Base-by-base conservation (phyloP, 2,797 vertebrate species). In the Epinephelus coioides region DNA sequence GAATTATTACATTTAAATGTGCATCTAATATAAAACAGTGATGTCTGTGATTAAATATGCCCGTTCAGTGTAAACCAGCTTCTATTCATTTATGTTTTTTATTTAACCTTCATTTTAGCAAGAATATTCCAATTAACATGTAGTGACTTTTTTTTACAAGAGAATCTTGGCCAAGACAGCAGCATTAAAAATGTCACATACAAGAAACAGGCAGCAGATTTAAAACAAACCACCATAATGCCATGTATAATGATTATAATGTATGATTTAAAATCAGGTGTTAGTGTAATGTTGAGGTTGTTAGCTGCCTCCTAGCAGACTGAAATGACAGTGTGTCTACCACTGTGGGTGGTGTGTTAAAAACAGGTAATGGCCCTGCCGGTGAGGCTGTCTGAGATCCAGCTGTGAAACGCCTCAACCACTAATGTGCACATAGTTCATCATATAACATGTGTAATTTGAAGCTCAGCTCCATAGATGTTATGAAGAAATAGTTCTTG, bases 371-470 rank as follows among this genome's bases (percentile, higher is more conserved):
- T 57, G 49, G 34, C 21, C 38, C 55, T 54, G 55, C 46, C 55
- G 14, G 40, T 54, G 23, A 64, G 62, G 27, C 64, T 56, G 68
- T 70, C 53, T 54, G 14, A 44, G 47, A 55, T 60, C 55, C 55
- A 55, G 62, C 53, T 74, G 55, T 66, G 69, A 70, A 73, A 34
- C 34, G 46, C 67, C 44, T 18, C 30, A 65, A 71, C 63, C 77
- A 62, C 74, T 82, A 79, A 86, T 76, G 69, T 67, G 76, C 82
- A 69, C 82, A 75, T 69, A 78, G 54, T 82, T 80, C 84, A 83
- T 86, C 78, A 86, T 73, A 79, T 77, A 53, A 56, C 30, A 69
- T 71, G 61, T 78, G 81, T 79, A 71, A 88, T 57, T 83, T 85
- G 53, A 76, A 46, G 68, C 62, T 80, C 55, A 69, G 59, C 64